These are phyloP conservation scores for Drosophila malerkotliana DNA, from an alignment of 1,140 invertebrate genomes.

Conservation along the genomic window DNA sequence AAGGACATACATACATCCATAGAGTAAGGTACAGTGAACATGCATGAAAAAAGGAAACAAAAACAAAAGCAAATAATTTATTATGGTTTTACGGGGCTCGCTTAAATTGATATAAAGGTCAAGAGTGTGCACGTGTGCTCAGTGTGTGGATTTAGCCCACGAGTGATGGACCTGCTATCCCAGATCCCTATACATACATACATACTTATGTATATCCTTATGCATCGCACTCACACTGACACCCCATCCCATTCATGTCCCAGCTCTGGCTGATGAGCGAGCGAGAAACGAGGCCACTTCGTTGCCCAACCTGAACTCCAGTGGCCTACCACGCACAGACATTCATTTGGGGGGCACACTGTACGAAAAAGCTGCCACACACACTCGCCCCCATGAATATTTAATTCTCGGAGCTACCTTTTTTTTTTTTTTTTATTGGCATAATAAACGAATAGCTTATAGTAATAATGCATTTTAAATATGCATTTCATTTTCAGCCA, in stretches of 20 bases:
- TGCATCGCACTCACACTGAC: background rate
- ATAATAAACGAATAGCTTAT: background rate
- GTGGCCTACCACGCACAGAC: conserved; percentile 39
- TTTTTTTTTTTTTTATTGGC: background rate
- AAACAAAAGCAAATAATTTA: conserved; percentile 61
- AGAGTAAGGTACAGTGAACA: background rate
- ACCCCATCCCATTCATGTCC: background rate
- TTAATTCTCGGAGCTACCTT: background rate
- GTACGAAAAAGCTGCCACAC: background rate
- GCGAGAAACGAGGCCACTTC: conserved; percentile 57
- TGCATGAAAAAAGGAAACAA: background rate
- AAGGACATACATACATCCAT: no score
- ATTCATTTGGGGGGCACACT: conserved; percentile 28
- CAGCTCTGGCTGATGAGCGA: conserved; percentile 32
- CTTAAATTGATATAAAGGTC: conserved; percentile 79
- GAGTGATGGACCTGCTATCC: conserved; percentile 9
- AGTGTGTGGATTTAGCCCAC: conserved; percentile 12
- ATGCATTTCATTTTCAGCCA: background rate
- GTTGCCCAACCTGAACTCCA: conserved; percentile 24
- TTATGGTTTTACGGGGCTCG: conserved; percentile 59
- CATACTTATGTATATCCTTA: background rate
- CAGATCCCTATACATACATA: background rate
- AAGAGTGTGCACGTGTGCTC: conserved; percentile 56
- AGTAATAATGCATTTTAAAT: background rate
- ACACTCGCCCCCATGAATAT: background rate